Base-by-base conservation (phyloP, 2,888 invertebrate species). In the Phasia obesa region DNA sequence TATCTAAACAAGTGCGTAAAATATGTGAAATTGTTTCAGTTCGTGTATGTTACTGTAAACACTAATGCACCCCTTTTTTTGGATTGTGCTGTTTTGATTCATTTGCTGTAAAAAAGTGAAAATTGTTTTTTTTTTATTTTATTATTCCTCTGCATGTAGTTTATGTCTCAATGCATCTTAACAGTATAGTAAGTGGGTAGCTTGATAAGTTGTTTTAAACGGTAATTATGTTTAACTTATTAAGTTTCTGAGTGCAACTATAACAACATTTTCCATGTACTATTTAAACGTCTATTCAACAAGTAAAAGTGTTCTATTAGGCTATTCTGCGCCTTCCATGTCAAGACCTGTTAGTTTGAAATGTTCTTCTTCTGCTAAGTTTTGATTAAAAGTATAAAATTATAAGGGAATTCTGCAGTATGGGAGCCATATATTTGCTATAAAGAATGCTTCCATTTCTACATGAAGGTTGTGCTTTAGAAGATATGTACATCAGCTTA, bases 71-170 rank as follows among this genome's bases (percentile, higher is more conserved):
- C 65, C 47, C 74, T 38, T 75, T 65, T 25, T 59, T 35, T 25
- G 1, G 7, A 13, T 21, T n/a, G 17, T 70, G 55, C 19, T 17
- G 13, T 64, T 44, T 13, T 35, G 11, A 38, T 42, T 25, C 4
- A 11, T 60, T 42, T n/a, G 17, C n/a, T 64, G 11, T 53, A 74
- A 35, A 49, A 65, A 75, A 75, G 74, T 75, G 74, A 75, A 75
- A 65, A 64, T 55, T 71, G 4, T 51, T 44, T 9, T 55, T 25
- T 21, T 47, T 64, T 21, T 6, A 5, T 55, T 69, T 42, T 71
- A 19, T 42, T 60, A 19, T 60, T 71, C 49, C 25, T 21, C 49
- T 7, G 13, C 23, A 44, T 64, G 3, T 42, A 31, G 42, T 31
- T 44, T 27, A 25, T 51, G 15, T 27, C 19, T 27, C 19, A 17